A percentile compares a stretch with the other conserved stretches of the same genome.
Conservation (phyloP, 2,113 vertebrate species). For the Actinemys pallida region DNA sequence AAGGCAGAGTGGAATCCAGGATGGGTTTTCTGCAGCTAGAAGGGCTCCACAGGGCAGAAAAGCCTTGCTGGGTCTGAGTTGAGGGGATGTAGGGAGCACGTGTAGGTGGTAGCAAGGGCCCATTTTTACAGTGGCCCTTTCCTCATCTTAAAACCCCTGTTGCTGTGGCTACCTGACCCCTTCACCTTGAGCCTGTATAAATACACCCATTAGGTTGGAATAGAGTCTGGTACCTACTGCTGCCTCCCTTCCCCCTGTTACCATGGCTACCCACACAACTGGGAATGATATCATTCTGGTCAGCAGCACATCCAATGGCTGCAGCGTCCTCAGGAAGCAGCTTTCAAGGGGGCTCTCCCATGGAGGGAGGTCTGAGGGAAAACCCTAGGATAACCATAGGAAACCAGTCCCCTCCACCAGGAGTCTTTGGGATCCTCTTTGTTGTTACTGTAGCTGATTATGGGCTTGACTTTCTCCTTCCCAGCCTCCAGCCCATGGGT, state of each 20-base stretch:
- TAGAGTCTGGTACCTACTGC: background rate
- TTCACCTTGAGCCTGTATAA: background rate
- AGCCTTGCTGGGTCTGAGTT: background rate
- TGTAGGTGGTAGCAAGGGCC: background rate
- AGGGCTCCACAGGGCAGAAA: background rate
- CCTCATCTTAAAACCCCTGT: background rate
- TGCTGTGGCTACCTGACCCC: background rate
- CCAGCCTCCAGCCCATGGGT: constrained; percentile 40
- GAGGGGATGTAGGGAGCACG: background rate
- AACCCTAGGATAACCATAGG: background rate
- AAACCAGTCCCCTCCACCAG: background rate
- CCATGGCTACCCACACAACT: background rate
- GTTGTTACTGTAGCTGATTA: fast-evolving
- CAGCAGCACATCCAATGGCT: background rate
- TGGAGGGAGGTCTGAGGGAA: background rate
- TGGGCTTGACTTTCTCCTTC: fast-evolving
- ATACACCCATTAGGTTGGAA: background rate
- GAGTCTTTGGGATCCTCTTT: background rate
- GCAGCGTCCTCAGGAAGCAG: background rate
- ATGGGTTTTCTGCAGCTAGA: background rate
- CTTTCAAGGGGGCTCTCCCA: background rate
- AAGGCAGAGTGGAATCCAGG: background rate
- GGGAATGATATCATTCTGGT: background rate
- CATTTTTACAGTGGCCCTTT: background rate
- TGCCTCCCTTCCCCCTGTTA: background rate